Evolutionary conservation across 2,113 vertebrate species (phyloP).

Genomic region (Forbesichthys papilliferus): DNA sequence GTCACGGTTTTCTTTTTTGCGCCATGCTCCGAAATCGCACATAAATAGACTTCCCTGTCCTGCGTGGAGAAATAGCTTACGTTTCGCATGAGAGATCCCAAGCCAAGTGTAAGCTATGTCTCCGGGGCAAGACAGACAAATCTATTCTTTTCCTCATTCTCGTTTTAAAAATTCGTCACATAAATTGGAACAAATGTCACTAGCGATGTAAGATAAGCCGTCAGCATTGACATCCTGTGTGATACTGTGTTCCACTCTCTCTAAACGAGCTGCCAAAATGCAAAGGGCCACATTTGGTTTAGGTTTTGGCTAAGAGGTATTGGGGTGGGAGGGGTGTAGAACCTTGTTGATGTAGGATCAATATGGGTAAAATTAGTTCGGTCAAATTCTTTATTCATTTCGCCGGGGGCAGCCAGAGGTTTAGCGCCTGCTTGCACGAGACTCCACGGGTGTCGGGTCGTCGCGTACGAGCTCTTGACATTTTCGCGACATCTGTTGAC

Average conservation of each 20-base stretch:
- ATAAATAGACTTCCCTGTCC: too few relatives aligned
- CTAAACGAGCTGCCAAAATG: not conserved
- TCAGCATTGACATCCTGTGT: not conserved
- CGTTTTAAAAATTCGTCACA: constrained; percentile 3
- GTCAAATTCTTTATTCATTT: not conserved
- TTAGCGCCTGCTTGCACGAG: not conserved
- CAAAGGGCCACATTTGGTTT: not conserved
- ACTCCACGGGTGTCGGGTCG: constrained; percentile 13
- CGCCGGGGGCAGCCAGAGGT: not conserved
- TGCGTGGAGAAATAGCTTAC: too few relatives aligned
- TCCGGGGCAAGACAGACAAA: not conserved
- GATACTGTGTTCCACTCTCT: not conserved
- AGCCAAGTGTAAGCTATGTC: not conserved
- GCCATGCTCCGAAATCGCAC: constrained; percentile 22
- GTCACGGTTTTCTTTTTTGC: constrained; percentile 19
- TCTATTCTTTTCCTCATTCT: constrained; percentile 20
- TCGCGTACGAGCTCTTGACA: constrained; percentile 70
- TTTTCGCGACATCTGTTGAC: constrained; percentile 78
- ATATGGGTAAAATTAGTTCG: not conserved
- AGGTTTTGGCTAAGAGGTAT: not conserved
- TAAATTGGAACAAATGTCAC: not conserved
- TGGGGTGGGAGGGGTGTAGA: not conserved
- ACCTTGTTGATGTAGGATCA: not conserved
- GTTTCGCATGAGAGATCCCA: too few relatives aligned
- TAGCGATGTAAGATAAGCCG: not conserved